Evolutionary conservation across 1,140 invertebrate genomes (phyloP), one percentile per base, ranked within the genome.

Genomic region (Bradynema listronoti): DNA sequence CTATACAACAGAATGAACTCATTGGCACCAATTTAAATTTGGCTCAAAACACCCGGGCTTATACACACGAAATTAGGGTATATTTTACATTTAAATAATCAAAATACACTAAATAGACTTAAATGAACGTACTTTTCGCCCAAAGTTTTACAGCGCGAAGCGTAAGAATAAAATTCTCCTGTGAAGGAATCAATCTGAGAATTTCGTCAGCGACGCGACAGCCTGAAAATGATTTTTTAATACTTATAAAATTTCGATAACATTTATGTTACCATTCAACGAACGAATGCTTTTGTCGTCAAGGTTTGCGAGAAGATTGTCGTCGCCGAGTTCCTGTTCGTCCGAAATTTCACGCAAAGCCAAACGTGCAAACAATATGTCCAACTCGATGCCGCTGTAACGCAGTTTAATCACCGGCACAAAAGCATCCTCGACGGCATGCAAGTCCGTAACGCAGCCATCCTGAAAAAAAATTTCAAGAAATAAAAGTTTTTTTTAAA

Each of bases 371-470:
- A 99, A 98, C 47, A 97, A 79, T 85, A 98, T 88, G 84, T 99
- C 95, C 67, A 84, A 69, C 60, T 80, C 94, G 69, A 99, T 96
- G 24, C 90, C 90, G 83, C 94, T 89, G 81, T 97, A 97, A 77
- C 90, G 90, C 88, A 98, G 92, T 83, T 98, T 98, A 51, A 99
- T 96, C 2, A 98, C 91, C 19, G 95, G 95, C 54, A 99, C 95
- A 83, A 90, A 99, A 0, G 95, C 95, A 80, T 98, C 93, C 81
- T 97, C 91, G 7, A 99, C 91, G 1, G 90, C 86, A 84, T 88
- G 76, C 46, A 82, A 79, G 61, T 78, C 75, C 0, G 77, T 56
- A 2, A 63, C 69, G 52, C 74, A 66, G 36, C 63, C 50, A 52
- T 78, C 73, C 61, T 78, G 32, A 51, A 58, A 30, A 27, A 22